phyloP scores from a whole-genome alignment of 2,888 invertebrate species.

The Eulithis testata region DNA sequence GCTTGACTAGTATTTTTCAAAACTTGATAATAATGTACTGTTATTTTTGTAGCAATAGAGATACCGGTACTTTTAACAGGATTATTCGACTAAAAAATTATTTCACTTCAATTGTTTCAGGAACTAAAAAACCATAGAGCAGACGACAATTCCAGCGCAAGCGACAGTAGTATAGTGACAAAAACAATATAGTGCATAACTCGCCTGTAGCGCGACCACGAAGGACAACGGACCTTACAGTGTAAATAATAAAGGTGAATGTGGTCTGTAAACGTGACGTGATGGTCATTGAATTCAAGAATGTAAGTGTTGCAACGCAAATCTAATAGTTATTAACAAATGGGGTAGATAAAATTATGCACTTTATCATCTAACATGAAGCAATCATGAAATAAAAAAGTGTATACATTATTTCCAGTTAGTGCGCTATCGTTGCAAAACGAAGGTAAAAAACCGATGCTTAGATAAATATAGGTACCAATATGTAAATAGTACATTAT shows the following conservation, averaged over 20 bases:
- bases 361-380: too few relatives aligned
- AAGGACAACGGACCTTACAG: conserved; percentile 47
- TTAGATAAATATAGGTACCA: conserved; percentile 2
- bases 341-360: neutral
- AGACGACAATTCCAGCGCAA: conserved; percentile 76
- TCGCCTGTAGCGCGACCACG: conserved; percentile 69
- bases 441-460: neutral
- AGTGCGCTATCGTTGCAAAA: neutral
- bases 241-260: conserved; percentile 22
- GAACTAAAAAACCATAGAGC: conserved; percentile 70
- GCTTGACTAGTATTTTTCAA: too few relatives aligned
- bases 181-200: conserved; percentile 83
- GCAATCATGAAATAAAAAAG: too few relatives aligned
- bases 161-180: conserved; percentile 79
- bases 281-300: neutral
- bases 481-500: conserved; percentile 21
- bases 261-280: conserved; percentile 15
- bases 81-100: too few relatives aligned
- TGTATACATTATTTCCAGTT: neutral
- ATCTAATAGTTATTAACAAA: neutral
- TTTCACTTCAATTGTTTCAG: conserved; percentile 47
- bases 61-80: too few relatives aligned
- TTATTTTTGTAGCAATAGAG: too few relatives aligned
- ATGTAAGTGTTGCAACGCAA: neutral
- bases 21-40: too few relatives aligned